Conservation (phyloP, 2,888 invertebrate genomes). For the Apodemia mormo region DNA sequence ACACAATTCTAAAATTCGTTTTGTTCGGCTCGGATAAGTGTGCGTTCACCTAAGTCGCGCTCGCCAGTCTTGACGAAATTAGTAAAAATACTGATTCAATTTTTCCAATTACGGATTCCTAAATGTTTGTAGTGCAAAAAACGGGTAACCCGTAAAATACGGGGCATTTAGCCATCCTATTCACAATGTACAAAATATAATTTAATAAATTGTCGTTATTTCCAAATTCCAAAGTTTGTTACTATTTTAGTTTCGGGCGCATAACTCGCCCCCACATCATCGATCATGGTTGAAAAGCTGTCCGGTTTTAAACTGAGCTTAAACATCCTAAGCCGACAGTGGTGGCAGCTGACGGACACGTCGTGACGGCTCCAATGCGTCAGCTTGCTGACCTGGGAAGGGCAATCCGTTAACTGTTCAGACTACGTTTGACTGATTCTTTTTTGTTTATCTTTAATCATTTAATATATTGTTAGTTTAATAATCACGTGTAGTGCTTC, state of each 20-base stretch:
- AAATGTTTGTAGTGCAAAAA: too few relatives aligned
- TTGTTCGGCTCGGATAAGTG: too few relatives aligned
- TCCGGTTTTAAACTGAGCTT: slow-evolving; percentile 36
- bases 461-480: background rate
- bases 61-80: too few relatives aligned
- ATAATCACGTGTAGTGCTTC: background rate
- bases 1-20: too few relatives aligned
- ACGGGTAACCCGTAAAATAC: too few relatives aligned
- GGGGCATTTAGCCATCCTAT: too few relatives aligned
- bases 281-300: slow-evolving; percentile 34
- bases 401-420: slow-evolving; percentile 2
- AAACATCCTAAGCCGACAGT: slow-evolving; percentile 24
- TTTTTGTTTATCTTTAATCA: background rate
- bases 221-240: background rate
- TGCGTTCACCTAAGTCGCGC: too few relatives aligned
- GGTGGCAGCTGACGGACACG: slow-evolving; percentile 28
- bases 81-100: too few relatives aligned
- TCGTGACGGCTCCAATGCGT: slow-evolving; percentile 20
- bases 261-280: slow-evolving; percentile 39
- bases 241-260: slow-evolving; percentile 39
- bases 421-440: slow-evolving; percentile 2
- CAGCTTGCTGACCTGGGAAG: slow-evolving; percentile 15
- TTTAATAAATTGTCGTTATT: background rate
- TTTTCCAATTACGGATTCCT: too few relatives aligned
- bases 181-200: too few relatives aligned